Conservation (phyloP, 2,113 vertebrate genomes). For the Ammodytes dubius region DNA sequence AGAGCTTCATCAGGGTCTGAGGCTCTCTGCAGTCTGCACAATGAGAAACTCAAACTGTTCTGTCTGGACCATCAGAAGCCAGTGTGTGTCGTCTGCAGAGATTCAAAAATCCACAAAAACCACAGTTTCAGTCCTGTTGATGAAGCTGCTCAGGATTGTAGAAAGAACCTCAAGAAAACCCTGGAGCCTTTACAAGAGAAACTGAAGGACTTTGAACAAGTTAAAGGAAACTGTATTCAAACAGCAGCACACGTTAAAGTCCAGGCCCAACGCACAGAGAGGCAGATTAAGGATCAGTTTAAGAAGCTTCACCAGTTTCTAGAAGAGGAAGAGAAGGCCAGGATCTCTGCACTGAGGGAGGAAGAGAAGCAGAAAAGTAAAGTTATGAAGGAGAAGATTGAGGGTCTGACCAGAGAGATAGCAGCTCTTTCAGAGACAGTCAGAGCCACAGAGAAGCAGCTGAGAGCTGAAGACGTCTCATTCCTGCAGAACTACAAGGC, state of each 20-base stretch:
- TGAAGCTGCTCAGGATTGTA: not conserved
- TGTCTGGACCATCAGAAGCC: conserved; percentile 8
- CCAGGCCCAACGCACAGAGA: not conserved
- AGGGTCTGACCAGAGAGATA: not conserved
- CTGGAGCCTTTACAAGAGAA: not conserved
- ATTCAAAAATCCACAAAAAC: not conserved
- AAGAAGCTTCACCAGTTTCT: conserved; percentile 6
- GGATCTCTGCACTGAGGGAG: not conserved
- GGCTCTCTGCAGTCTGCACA: conserved; percentile 13
- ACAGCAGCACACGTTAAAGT: conserved; percentile 14
- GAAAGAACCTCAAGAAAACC: not conserved
- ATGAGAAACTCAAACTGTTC: conserved; percentile 18
- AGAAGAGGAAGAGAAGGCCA: conserved; percentile 8
- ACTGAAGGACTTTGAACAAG: not conserved
- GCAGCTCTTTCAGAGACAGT: too few species aligned
- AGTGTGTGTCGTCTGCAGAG: not conserved
- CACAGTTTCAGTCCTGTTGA: conserved; percentile 5
- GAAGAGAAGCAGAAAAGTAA: not conserved
- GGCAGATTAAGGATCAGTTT: not conserved
- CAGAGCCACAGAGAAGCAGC: too few species aligned
- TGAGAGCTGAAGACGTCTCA: too few species aligned
- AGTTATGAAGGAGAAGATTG: not conserved
- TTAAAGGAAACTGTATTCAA: not conserved
- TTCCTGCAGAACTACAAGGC: too few species aligned
- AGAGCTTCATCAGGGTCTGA: not conserved